Conservation (phyloP, 2,113 vertebrate genomes). For the Python bivittatus region DNA sequence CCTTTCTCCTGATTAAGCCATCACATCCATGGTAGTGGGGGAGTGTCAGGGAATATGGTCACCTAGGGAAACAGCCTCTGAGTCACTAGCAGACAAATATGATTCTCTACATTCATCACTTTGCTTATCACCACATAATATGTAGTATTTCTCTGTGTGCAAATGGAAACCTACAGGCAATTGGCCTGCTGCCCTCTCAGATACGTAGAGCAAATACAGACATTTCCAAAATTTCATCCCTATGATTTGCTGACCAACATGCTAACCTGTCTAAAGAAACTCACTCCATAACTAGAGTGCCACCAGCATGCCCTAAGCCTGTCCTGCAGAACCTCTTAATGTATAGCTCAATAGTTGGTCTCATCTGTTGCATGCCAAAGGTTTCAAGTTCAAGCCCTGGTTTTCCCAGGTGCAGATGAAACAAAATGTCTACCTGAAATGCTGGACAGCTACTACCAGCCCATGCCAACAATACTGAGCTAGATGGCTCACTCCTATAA, state of each 20-base stretch:
- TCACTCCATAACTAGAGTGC: background rate
- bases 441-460: background rate
- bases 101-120: background rate
- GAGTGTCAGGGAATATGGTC: background rate
- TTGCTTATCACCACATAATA: slow-evolving; percentile 4
- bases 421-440: background rate
- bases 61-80: background rate
- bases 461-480: background rate
- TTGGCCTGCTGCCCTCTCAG: background rate
- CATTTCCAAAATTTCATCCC: too few relatives aligned
- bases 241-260: background rate
- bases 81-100: slow-evolving; percentile 9
- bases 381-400: background rate
- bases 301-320: background rate
- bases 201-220: background rate
- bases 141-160: background rate
- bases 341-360: background rate
- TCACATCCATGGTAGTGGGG: background rate
- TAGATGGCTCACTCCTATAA: background rate
- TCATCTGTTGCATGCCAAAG: background rate
- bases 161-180: background rate
- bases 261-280: background rate
- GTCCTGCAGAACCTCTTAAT: background rate
- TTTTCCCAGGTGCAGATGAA: background rate
- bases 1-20: background rate